Evolutionary conservation across 2,113 vertebrate species (phyloP).

Genomic region (Vidua chalybeata): DNA sequence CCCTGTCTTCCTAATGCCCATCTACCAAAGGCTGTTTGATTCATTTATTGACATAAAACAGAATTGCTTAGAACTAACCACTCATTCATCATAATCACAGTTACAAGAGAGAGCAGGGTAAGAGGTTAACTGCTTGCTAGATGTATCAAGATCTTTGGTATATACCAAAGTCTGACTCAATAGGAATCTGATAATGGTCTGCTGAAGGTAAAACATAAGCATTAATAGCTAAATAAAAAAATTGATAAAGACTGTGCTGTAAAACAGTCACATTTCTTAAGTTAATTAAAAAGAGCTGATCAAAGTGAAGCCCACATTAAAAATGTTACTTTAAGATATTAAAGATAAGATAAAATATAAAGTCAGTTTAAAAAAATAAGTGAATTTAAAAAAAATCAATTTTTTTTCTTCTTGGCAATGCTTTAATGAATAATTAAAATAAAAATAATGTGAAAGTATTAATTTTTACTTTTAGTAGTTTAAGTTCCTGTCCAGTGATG

Average conservation of each 20-base stretch:
- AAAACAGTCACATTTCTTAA: constrained; percentile 63
- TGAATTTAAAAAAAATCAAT: neutral
- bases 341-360: constrained; percentile 64
- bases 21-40: constrained; percentile 47
- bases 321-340: constrained; percentile 68
- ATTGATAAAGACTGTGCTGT: constrained; percentile 23
- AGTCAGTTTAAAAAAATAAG: constrained; percentile 61
- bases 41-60: constrained; percentile 65
- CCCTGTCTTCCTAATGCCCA: neutral
- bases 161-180: constrained; percentile 1
- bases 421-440: constrained; percentile 47
- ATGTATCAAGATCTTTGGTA: constrained; percentile 42
- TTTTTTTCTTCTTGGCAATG: neutral
- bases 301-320: constrained; percentile 57
- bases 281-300: constrained; percentile 66
- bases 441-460: constrained; percentile 65
- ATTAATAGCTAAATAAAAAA: constrained; percentile 63
- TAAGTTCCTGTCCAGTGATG: constrained; percentile 53
- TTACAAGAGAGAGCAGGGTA: constrained; percentile 22
- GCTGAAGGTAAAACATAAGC: constrained; percentile 65
- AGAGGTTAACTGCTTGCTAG: constrained; percentile 65
- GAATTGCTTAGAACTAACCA: constrained; percentile 53
- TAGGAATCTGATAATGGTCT: constrained; percentile 54
- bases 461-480: constrained; percentile 64
- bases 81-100: constrained; percentile 61